A percentile compares a stretch with the other conserved stretches of the same genome.
phyloP scores from a whole-genome alignment of 1,140 invertebrate genomes.

The Drosophila simulans region DNA sequence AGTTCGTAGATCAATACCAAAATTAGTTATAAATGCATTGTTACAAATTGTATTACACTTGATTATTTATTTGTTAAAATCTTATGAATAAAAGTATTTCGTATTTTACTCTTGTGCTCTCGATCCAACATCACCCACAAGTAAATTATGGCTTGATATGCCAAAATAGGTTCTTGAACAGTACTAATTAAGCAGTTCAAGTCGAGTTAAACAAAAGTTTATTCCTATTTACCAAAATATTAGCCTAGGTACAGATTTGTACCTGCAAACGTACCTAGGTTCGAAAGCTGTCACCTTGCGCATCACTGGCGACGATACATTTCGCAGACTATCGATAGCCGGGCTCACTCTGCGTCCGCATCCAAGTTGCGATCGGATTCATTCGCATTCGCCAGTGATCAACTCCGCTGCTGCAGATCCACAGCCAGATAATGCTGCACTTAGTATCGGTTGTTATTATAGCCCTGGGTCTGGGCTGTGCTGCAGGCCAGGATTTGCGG shows the following conservation, averaged over 20 bases:
- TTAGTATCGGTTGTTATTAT: constrained; percentile 8
- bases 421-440: constrained; percentile 21
- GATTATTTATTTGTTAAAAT: constrained; percentile 36
- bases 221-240: background rate
- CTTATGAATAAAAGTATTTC: constrained; percentile 11
- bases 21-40: constrained; percentile 21
- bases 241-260: background rate
- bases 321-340: background rate
- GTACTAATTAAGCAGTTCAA: too few species aligned
- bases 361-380: constrained; percentile 17
- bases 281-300: background rate
- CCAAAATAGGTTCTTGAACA: too few species aligned
- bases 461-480: constrained; percentile 12
- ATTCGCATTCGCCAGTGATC: constrained; percentile 2
- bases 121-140: too few species aligned
- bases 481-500: constrained; percentile 19
- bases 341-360: background rate
- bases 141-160: too few species aligned
- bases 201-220: too few species aligned
- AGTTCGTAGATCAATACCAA: constrained; percentile 18
- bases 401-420: constrained; percentile 1
- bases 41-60: constrained; percentile 34
- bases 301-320: constrained; percentile 6
- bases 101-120: background rate
- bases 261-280: background rate